Evolutionary conservation across 1,140 invertebrate genomes (phyloP).

Genomic region (Holcopasites calliopsidis): DNA sequence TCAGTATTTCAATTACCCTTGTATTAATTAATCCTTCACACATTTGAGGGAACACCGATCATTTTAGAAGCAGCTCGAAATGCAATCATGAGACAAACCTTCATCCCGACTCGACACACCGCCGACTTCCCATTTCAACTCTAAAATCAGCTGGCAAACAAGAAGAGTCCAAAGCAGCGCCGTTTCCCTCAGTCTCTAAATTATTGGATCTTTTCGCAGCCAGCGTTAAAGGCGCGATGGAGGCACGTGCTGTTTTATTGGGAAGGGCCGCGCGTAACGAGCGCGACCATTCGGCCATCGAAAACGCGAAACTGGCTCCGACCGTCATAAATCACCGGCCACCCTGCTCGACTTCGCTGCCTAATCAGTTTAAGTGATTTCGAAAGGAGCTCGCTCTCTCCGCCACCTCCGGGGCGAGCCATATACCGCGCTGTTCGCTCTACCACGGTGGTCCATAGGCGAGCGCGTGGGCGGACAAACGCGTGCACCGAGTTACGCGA

Average conservation of each 20-base stretch:
- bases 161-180: too few species aligned
- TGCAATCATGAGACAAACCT: too few species aligned
- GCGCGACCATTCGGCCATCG: slow-evolving; percentile 57
- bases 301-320: slow-evolving; percentile 61
- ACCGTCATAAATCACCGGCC: slow-evolving; percentile 60
- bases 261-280: slow-evolving; percentile 51
- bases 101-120: too few species aligned
- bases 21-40: too few species aligned
- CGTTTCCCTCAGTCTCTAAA: too few species aligned
- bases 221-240: slow-evolving; percentile 14
- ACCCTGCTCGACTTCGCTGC: slow-evolving; percentile 56
- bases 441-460: slow-evolving; percentile 51
- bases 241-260: slow-evolving; percentile 58
- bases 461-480: slow-evolving; percentile 51
- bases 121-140: not conserved
- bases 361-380: slow-evolving; percentile 73
- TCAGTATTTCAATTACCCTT: too few species aligned
- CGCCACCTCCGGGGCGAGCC: slow-evolving; percentile 32
- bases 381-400: slow-evolving; percentile 54
- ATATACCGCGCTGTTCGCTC: slow-evolving; percentile 9
- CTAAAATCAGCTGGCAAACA: too few species aligned
- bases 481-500: slow-evolving; percentile 57
- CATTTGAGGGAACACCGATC: too few species aligned
- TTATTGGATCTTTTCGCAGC: not conserved
- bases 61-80: too few species aligned